Percentiles rank a stretch among this genome's conserved stretches.
Evolutionary conservation across 1,140 invertebrate genomes (phyloP).

Genomic region (Euura lappo): DNA sequence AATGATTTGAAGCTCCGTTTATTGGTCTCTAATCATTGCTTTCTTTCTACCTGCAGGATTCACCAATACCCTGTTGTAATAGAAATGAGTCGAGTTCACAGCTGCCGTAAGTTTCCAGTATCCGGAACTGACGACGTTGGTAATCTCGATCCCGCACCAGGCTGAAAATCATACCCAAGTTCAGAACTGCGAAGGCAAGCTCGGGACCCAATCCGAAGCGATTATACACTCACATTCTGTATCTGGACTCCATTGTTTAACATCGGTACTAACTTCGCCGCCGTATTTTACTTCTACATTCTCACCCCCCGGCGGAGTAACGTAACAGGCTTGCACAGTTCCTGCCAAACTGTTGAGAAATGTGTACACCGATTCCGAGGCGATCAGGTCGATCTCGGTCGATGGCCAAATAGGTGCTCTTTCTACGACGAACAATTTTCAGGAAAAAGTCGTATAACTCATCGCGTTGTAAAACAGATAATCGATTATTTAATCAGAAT

Average conservation of each 20-base stretch:
- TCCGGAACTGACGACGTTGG: background rate
- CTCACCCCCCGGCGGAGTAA: background rate
- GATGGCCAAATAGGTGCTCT: slow-evolving; percentile 8
- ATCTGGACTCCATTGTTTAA: slow-evolving; percentile 1
- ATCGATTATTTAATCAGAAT: too few species aligned
- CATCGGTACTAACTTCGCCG: background rate
- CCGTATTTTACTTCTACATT: background rate
- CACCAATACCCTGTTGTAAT: background rate
- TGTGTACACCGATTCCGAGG: background rate
- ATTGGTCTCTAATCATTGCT: background rate
- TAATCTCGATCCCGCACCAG: slow-evolving; percentile 3
- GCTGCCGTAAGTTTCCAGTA: slow-evolving; percentile 8
- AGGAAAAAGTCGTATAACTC: background rate
- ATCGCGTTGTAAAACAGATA: too few species aligned
- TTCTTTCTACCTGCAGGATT: background rate
- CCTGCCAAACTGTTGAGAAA: background rate
- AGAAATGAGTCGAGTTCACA: background rate
- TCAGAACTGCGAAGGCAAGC: background rate
- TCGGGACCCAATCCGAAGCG: too few species aligned
- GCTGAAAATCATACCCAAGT: background rate
- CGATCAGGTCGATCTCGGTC: background rate
- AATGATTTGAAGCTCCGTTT: too few species aligned
- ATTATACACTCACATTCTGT: background rate
- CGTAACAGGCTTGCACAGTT: background rate
- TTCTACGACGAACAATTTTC: background rate